Conservation (phyloP, 1,140 invertebrate species). For the Acyrthosiphon pisum region DNA sequence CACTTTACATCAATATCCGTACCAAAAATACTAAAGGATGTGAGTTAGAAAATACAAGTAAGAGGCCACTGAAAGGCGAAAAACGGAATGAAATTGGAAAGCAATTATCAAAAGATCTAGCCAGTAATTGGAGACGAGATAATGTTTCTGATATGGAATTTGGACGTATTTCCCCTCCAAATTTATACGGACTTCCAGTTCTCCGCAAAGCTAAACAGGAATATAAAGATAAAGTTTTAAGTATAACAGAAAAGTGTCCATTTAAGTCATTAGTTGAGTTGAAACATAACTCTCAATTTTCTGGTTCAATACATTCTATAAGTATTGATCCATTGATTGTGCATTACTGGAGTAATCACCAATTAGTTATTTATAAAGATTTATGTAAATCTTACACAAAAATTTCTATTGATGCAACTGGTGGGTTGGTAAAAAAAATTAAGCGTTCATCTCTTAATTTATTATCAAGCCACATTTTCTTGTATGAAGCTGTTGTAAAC, state of each 20-base stretch:
- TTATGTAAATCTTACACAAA: slow-evolving; percentile 26
- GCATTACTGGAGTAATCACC: not conserved
- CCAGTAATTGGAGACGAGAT: slow-evolving; percentile 27
- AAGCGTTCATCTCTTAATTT: not conserved
- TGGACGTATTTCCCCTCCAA: not conserved
- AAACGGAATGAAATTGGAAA: not conserved
- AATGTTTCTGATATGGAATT: slow-evolving; percentile 13
- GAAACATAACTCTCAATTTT: not conserved
- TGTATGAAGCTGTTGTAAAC: not conserved
- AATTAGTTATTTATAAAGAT: slow-evolving; percentile 31
- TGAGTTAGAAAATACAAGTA: not conserved
- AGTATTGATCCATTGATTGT: not conserved
- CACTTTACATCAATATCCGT: not conserved
- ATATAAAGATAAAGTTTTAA: slow-evolving; percentile 11
- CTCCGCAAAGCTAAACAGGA: not conserved
- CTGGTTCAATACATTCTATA: not conserved
- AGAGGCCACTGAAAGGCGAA: not conserved
- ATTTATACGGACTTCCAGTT: not conserved
- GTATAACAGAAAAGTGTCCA: not conserved
- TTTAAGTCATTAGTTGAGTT: not conserved
- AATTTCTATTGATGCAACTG: not conserved
- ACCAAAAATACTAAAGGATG: not conserved
- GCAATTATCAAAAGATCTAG: not conserved
- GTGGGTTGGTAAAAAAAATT: slow-evolving; percentile 17
- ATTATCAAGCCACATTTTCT: not conserved